phyloP scores from a whole-genome alignment of 2,113 vertebrate genomes.

The Prunella himalayana region DNA sequence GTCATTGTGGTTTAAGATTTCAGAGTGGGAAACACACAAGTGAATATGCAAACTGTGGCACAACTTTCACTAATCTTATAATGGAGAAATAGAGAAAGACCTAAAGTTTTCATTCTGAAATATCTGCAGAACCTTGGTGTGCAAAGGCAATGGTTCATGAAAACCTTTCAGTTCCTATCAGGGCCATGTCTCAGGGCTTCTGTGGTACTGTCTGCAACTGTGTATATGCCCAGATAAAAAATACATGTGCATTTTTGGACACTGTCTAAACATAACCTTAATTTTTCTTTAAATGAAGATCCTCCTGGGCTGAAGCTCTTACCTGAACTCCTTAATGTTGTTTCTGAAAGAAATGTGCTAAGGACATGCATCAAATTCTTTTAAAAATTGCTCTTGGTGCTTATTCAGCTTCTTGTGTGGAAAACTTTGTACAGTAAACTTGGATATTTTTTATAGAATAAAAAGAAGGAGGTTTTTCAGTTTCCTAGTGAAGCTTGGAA shows the following conservation, averaged over 20 bases:
- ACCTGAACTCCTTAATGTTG: background rate
- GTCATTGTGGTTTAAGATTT: background rate
- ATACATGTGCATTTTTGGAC: background rate
- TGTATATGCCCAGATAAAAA: background rate
- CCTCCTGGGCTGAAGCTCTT: background rate
- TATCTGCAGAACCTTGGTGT: background rate
- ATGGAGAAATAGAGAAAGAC: background rate
- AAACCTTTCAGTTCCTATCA: background rate
- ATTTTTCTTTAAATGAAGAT: background rate
- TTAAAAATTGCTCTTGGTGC: background rate
- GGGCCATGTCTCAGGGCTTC: background rate
- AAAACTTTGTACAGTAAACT: background rate
- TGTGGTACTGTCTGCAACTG: rapidly evolving
- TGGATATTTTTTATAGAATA: background rate
- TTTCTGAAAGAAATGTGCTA: background rate
- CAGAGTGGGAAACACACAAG: background rate
- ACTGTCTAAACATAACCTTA: background rate
- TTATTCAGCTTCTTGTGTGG: background rate
- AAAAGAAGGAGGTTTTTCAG: background rate
- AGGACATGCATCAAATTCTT: background rate
- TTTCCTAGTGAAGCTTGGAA: background rate
- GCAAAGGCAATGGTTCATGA: background rate
- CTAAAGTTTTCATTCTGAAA: background rate
- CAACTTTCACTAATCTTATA: background rate
- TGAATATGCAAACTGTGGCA: background rate